These are phyloP conservation scores for Vimba vimba DNA, from an alignment of 2,113 vertebrate species.

Conservation along the genomic window DNA sequence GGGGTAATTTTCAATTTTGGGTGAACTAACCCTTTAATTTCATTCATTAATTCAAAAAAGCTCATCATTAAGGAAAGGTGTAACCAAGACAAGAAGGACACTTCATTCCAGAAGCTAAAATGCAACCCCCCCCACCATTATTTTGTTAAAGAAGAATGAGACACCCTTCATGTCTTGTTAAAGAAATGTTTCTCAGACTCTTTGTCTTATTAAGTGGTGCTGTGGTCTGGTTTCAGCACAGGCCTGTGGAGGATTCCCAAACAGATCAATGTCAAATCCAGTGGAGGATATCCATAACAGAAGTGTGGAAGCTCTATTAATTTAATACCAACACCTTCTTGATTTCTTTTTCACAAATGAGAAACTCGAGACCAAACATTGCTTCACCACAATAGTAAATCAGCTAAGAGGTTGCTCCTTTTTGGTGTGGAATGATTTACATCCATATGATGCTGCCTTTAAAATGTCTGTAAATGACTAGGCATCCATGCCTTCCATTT, in stretches of 20 bases:
- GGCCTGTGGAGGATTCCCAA: slow-evolving; percentile 66
- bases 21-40: no score
- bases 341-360: slow-evolving; percentile 64
- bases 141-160: slow-evolving; percentile 21
- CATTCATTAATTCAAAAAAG: no score
- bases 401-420: slow-evolving; percentile 28
- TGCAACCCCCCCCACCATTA: not conserved
- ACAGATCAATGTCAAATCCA: slow-evolving; percentile 73
- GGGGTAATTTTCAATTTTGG: no score
- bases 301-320: slow-evolving; percentile 73
- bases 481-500: not conserved
- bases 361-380: slow-evolving; percentile 64
- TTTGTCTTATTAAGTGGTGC: slow-evolving; percentile 70
- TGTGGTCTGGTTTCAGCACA: slow-evolving; percentile 70
- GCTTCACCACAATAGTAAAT: slow-evolving; percentile 60
- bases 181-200: slow-evolving; percentile 36
- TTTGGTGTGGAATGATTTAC: slow-evolving; percentile 21
- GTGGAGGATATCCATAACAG: slow-evolving; percentile 71
- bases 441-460: slow-evolving; percentile 13
- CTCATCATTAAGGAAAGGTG: not conserved
- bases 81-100: not conserved
- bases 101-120: not conserved
- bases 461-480: not conserved
- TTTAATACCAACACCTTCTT: slow-evolving; percentile 73
- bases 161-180: slow-evolving; percentile 44